These are phyloP conservation scores for Phycodurus eques DNA, from an alignment of 2,113 vertebrate species.

Conservation along the genomic window DNA sequence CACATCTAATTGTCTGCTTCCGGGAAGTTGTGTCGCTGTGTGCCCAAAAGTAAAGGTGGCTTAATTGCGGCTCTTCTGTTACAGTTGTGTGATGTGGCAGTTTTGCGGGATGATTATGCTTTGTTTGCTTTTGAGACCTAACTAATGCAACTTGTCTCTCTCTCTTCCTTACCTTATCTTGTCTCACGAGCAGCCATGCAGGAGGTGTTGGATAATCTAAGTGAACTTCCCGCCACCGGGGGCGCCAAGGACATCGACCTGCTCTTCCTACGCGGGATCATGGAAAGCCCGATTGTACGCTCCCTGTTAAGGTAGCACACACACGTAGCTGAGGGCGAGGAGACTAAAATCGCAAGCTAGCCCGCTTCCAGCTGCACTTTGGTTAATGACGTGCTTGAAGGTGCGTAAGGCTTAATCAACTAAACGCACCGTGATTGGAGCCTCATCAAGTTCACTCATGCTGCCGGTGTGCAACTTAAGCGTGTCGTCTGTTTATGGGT, in stretches of 20 bases:
- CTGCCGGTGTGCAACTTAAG: background rate
- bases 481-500: background rate
- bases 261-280: slow-evolving; percentile 96
- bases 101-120: slow-evolving; percentile 19
- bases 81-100: background rate
- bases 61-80: no score
- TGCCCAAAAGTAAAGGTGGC: no score
- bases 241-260: slow-evolving; percentile 97
- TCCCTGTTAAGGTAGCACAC: slow-evolving; percentile 84
- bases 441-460: background rate
- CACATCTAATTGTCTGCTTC: no score
- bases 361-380: slow-evolving; percentile 2
- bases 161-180: background rate
- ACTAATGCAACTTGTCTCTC: slow-evolving; percentile 18
- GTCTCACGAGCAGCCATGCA: slow-evolving; percentile 81
- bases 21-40: no score
- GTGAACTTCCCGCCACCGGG: slow-evolving; percentile 81
- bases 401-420: slow-evolving; percentile 28
- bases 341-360: slow-evolving; percentile 13
- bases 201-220: slow-evolving; percentile 90
- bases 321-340: slow-evolving; percentile 33
- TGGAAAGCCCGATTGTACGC: slow-evolving; percentile 94
- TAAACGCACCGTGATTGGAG: background rate
- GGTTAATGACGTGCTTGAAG: slow-evolving; percentile 7
- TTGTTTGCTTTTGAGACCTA: slow-evolving; percentile 22